These are phyloP conservation scores for Plutomurus gul DNA, from an alignment of 1,140 invertebrate genomes.

Conservation along the genomic window DNA sequence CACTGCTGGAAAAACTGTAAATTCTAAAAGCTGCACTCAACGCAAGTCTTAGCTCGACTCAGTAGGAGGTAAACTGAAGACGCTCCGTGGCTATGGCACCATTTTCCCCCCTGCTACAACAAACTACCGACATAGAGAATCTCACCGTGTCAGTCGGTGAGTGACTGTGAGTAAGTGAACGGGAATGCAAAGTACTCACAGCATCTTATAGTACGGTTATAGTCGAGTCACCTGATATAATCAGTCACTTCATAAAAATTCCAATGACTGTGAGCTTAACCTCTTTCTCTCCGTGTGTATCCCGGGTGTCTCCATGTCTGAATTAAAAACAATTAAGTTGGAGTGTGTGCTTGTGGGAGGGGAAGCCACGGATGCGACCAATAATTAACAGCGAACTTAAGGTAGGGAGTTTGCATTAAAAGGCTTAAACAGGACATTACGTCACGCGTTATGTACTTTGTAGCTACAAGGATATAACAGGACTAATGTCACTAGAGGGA, in stretches of 20 bases:
- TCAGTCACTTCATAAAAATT: background rate
- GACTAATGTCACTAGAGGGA: too few species aligned
- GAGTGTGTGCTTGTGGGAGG: too few species aligned
- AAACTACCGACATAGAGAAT: background rate
- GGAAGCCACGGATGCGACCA: too few species aligned
- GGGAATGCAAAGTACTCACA: background rate
- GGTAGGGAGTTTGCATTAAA: slow-evolving; percentile 6
- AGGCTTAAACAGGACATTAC: background rate
- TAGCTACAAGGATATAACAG: too few species aligned
- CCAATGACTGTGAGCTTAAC: background rate
- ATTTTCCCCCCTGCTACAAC: background rate
- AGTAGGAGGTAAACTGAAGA: background rate
- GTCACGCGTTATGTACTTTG: too few species aligned
- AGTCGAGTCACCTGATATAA: background rate
- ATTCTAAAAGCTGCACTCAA: slow-evolving; percentile 1
- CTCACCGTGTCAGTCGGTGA: too few species aligned
- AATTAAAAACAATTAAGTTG: slow-evolving; percentile 21
- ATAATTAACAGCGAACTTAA: background rate
- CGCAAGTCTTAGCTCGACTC: background rate
- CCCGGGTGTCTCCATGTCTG: background rate
- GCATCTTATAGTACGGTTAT: too few species aligned
- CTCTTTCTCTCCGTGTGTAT: background rate
- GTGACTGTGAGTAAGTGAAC: too few species aligned
- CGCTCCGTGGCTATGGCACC: background rate
- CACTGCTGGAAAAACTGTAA: slow-evolving; percentile 5